These are phyloP conservation scores for Leucoma salicis DNA, from an alignment of 2,888 invertebrate genomes.

Conservation along the genomic window DNA sequence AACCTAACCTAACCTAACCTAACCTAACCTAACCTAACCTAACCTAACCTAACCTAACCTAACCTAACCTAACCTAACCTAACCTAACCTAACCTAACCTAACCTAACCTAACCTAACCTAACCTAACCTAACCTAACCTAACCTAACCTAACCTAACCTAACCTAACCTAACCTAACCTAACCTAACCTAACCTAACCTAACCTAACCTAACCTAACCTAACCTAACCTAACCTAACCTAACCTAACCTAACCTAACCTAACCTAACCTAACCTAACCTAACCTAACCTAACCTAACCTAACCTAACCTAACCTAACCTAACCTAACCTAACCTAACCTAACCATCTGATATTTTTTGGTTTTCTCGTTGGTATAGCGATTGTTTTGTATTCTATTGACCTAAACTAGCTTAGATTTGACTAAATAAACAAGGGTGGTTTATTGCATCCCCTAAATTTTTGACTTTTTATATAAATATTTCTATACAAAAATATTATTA, in stretches of 20 bases:
- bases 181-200: constrained; percentile 12
- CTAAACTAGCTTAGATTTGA: too few species aligned
- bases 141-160: constrained; percentile 11
- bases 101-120: constrained; percentile 11
- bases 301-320: constrained; percentile 13
- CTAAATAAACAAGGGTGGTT: too few species aligned
- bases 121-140: constrained; percentile 8
- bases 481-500: too few species aligned
- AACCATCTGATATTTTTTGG: too few species aligned
- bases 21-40: constrained; percentile 20
- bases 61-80: constrained; percentile 29
- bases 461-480: too few species aligned
- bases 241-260: constrained; percentile 13
- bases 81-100: constrained; percentile 26
- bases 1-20: constrained; percentile 24
- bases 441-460: too few species aligned
- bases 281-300: constrained; percentile 13
- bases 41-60: constrained; percentile 29
- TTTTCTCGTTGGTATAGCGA: too few species aligned
- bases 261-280: constrained; percentile 13
- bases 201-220: constrained; percentile 13
- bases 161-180: constrained; percentile 9
- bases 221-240: constrained; percentile 13
- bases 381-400: too few species aligned
- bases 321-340: constrained; percentile 13